Percentiles rank a stretch among this genome's conserved stretches.
phyloP scores from a whole-genome alignment of 2,797 vertebrate species.

The Novumbra hubbsi region DNA sequence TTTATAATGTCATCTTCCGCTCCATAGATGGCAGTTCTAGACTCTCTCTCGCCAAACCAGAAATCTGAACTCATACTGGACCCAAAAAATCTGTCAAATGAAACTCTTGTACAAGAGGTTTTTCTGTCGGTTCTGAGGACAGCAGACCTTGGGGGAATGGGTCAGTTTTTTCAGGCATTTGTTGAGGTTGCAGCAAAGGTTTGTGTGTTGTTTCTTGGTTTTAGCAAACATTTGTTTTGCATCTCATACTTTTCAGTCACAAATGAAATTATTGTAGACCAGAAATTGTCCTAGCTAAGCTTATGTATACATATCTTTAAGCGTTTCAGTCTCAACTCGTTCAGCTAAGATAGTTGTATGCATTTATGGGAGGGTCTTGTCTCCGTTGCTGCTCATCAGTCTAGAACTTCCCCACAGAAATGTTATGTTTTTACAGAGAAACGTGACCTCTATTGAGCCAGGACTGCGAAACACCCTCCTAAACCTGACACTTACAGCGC shows the following conservation, averaged over 20 bases:
- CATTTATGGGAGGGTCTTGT: not conserved
- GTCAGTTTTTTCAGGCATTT: slow-evolving; percentile 47
- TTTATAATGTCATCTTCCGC: not conserved
- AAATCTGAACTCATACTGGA: slow-evolving; percentile 55
- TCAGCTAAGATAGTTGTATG: not conserved
- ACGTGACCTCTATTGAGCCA: slow-evolving; percentile 37
- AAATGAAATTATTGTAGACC: not conserved
- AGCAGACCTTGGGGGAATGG: slow-evolving; percentile 26
- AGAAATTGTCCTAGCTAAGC: not conserved
- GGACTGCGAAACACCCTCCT: slow-evolving; percentile 42
- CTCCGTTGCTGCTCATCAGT: not conserved
- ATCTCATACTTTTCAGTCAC: not conserved
- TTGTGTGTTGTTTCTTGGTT: not conserved
- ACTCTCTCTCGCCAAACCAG: slow-evolving; percentile 42
- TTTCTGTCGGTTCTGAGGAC: slow-evolving; percentile 22
- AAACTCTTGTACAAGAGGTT: slow-evolving; percentile 30
- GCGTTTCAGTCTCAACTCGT: not conserved
- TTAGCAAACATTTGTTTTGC: not conserved
- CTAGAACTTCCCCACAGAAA: not conserved
- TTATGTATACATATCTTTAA: not conserved
- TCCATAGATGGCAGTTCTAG: slow-evolving; percentile 28
- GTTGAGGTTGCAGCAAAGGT: slow-evolving; percentile 32
- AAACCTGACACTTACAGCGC: slow-evolving; percentile 48
- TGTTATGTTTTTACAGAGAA: slow-evolving; percentile 44
- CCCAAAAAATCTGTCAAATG: slow-evolving; percentile 40